Evolutionary conservation across 2,113 vertebrate species (phyloP).

Genomic region (Eublepharis macularius): DNA sequence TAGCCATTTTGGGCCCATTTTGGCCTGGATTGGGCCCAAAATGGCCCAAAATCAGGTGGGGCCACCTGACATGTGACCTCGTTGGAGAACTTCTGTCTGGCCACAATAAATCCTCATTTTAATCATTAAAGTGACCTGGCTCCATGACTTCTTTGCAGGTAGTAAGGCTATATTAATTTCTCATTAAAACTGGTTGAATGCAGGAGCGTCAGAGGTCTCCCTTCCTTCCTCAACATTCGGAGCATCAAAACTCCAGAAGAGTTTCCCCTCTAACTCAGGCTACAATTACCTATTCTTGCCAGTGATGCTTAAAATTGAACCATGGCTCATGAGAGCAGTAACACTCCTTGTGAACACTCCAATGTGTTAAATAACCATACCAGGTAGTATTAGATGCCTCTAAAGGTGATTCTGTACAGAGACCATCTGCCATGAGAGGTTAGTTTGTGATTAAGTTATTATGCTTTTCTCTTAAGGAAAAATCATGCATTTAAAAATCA

Average conservation of each 20-base stretch:
- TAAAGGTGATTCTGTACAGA: slow-evolving; percentile 63
- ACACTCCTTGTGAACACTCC: slow-evolving; percentile 71
- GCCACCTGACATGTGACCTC: too few species aligned
- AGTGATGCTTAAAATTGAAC: slow-evolving; percentile 81
- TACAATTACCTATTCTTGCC: slow-evolving; percentile 69
- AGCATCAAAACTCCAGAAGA: slow-evolving; percentile 52
- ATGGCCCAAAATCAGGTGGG: too few species aligned
- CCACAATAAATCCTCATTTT: too few species aligned
- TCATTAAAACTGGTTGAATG: too few species aligned
- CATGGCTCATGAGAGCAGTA: slow-evolving; percentile 71
- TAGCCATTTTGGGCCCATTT: too few species aligned
- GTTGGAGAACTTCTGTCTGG: too few species aligned
- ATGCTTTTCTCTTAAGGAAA: slow-evolving; percentile 57
- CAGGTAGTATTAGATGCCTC: slow-evolving; percentile 59
- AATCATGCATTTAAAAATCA: slow-evolving; percentile 48
- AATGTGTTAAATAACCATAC: slow-evolving; percentile 74
- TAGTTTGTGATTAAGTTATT: slow-evolving; percentile 62
- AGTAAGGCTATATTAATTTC: too few species aligned
- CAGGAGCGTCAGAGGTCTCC: too few species aligned
- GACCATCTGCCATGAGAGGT: slow-evolving; percentile 69
- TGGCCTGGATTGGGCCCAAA: too few species aligned
- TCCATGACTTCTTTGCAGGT: too few species aligned
- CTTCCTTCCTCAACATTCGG: slow-evolving; percentile 33
- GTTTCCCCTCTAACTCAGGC: slow-evolving; percentile 65
- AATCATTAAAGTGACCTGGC: too few species aligned